Evolutionary conservation across 1,140 invertebrate genomes (phyloP).

Genomic region (Papilio machaon): DNA sequence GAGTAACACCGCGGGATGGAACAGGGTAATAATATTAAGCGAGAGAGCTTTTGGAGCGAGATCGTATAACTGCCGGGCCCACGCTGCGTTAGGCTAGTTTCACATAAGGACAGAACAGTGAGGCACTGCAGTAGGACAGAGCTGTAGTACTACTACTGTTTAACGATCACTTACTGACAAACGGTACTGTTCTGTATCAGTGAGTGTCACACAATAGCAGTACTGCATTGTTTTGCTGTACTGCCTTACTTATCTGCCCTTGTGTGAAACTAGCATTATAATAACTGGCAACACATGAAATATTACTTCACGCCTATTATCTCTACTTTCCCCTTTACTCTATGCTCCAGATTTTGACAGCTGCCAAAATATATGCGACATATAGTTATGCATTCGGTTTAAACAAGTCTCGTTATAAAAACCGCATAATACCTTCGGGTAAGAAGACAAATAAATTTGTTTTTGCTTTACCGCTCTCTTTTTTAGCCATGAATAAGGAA

Average conservation of each 20-base stretch:
- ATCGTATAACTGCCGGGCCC: slow-evolving; percentile 22
- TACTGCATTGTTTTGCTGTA: not conserved
- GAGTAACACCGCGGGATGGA: slow-evolving; percentile 31
- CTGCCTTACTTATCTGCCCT: not conserved
- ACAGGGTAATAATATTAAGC: slow-evolving; percentile 30
- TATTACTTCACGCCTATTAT: slow-evolving; percentile 28
- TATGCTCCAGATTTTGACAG: slow-evolving; percentile 24
- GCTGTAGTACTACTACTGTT: too few species aligned
- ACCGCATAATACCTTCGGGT: not conserved
- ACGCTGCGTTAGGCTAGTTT: slow-evolving; percentile 3
- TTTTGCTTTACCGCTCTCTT: not conserved
- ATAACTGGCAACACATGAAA: slow-evolving; percentile 25
- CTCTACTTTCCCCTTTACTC: slow-evolving; percentile 23
- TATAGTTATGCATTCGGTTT: not conserved
- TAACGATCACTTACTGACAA: too few species aligned
- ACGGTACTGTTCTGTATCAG: too few species aligned
- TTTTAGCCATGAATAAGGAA: not conserved
- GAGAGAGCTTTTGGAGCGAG: slow-evolving; percentile 32
- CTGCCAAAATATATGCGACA: slow-evolving; percentile 2
- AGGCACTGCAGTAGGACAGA: not conserved
- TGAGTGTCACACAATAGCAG: not conserved
- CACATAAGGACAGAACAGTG: not conserved
- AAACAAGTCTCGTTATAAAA: not conserved
- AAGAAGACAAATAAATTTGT: too few species aligned
- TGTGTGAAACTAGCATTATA: slow-evolving; percentile 2